phyloP scores from a whole-genome alignment of 2,888 invertebrate genomes.

The Criorhina ranunculi region DNA sequence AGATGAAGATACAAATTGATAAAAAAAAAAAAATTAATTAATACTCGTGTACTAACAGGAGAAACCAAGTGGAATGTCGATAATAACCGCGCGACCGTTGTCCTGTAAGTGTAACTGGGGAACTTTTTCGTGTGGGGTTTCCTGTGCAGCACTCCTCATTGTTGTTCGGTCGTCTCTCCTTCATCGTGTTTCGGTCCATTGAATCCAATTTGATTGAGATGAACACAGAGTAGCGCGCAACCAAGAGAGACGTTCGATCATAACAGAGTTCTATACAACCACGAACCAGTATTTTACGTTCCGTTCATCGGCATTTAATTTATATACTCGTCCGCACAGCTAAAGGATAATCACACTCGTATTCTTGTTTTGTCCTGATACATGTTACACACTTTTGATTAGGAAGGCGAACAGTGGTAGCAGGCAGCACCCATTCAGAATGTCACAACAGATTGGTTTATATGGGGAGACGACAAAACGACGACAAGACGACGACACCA shows the following conservation, averaged over 20 bases:
- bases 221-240: constrained; percentile 11
- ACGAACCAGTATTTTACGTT: no score
- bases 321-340: no score
- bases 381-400: constrained; percentile 33
- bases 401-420: no score
- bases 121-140: neutral
- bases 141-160: neutral
- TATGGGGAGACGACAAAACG: constrained; percentile 22
- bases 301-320: no score
- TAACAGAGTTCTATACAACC: no score
- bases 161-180: neutral
- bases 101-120: neutral
- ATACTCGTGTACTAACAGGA: constrained; percentile 2
- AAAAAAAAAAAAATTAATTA: constrained; percentile 21
- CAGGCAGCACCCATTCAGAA: no score
- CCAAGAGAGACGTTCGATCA: no score
- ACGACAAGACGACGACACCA: neutral
- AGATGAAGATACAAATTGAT: constrained; percentile 16
- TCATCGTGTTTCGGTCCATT: constrained; percentile 27
- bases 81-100: constrained; percentile 20
- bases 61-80: constrained; percentile 52
- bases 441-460: constrained; percentile 40
- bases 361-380: neutral
- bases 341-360: constrained; percentile 29
- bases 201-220: constrained; percentile 50